Percentiles rank a stretch among this genome's conserved stretches.
These are phyloP conservation scores for Brachypodius melanocephalos DNA, from an alignment of 2,113 vertebrate species.

Conservation along the genomic window DNA sequence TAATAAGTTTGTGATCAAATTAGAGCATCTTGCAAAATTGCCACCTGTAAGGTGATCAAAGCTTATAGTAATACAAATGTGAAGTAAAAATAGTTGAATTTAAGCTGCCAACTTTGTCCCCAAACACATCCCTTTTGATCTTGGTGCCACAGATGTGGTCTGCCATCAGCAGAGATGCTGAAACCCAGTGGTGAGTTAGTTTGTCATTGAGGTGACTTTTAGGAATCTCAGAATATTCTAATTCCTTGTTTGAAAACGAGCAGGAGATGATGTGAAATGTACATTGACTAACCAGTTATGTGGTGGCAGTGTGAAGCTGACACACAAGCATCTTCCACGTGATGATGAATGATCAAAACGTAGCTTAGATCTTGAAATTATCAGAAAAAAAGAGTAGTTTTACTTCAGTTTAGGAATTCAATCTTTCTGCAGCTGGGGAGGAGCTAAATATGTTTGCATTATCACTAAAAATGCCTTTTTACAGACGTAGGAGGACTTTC, in stretches of 20 bases:
- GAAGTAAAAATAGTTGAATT: background rate
- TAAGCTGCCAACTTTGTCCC: background rate
- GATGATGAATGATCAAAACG: background rate
- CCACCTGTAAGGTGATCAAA: background rate
- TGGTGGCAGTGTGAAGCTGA: background rate
- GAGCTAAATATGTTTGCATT: background rate
- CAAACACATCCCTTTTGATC: background rate
- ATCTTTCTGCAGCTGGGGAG: background rate
- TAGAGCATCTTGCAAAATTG: background rate
- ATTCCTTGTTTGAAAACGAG: background rate
- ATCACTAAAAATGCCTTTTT: background rate
- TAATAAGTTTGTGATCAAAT: background rate
- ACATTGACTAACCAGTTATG: background rate
- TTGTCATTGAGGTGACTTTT: background rate
- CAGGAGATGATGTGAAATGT: background rate
- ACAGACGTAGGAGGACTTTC: background rate
- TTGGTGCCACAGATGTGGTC: background rate
- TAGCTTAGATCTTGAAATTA: background rate
- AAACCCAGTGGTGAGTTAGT: background rate
- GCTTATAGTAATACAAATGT: background rate
- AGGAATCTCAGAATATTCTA: background rate
- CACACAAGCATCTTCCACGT: background rate
- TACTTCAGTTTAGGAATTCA: background rate
- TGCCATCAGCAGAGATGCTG: background rate
- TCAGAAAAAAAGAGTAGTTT: background rate